Evolutionary conservation across 2,113 vertebrate species (phyloP), one percentile per base, ranked within the genome.

Genomic region (Oncorhynchus keta): DNA sequence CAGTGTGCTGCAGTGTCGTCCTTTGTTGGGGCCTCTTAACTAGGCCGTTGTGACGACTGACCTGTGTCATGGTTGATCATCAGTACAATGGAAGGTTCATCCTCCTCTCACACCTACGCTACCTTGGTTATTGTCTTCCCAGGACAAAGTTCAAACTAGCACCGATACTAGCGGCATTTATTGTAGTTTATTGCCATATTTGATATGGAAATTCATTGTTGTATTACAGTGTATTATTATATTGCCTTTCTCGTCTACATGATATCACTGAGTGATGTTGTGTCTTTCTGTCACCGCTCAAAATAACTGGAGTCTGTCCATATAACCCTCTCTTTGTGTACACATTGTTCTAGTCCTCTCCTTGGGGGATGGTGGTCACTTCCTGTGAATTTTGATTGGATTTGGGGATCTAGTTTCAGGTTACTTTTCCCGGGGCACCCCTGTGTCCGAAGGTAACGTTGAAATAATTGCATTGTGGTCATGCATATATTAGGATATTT

Each of bases 181-280:
- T 8, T 70, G 68, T 69, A 68, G 83, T 82, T 86, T 83, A 88
- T 88, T 79, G 86, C 86, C 80, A 81, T 30, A 83, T 75, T 59
- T 30, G 70, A 81, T 30, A 18, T 2, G 9, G 39, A 45, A 45
- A 45, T 55, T 55, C 0, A 18, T 55, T 55, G 18, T 0, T 62
- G 59, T 62, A 18, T n/a, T n/a, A n/a, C n/a, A n/a, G n/a, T n/a
- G n/a, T n/a, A n/a, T 84, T 69, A 81, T 83, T 74, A 82, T 77
- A 62, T 74, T 13, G 3, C 24, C 1, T 0, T 48, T 70, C 35
- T 11, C 14, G 12, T 75, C 51, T 35, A 48, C 7, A 67, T 32
- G 70, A 68, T 9, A n/a, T 57, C 32, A 39, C 62, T 57, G 18
- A 45, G 49, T 39, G 12, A 45, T 24, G 59, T 61, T 61, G 20